Evolutionary conservation across 2,888 invertebrate genomes (phyloP).

Genomic region (Hesperia comma): DNA sequence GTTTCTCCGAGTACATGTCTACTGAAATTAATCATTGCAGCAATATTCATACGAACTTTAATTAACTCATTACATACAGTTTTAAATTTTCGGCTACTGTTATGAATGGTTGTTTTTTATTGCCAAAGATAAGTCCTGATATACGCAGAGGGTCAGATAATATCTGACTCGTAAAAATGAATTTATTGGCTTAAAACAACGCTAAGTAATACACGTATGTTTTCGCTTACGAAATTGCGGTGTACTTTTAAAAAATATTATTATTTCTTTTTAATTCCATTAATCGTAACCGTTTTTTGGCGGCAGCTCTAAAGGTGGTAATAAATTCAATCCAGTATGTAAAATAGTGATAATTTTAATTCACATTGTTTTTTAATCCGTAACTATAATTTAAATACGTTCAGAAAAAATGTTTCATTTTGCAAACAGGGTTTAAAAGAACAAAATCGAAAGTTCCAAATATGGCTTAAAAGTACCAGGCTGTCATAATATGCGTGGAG

Average conservation of each 20-base stretch:
- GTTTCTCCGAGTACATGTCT: not conserved
- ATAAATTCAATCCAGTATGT: conserved; percentile 8
- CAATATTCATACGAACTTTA: conserved; percentile 16
- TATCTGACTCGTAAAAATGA: conserved; percentile 33
- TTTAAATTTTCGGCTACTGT: conserved; percentile 35
- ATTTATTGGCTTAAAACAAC: conserved; percentile 35
- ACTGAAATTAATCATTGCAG: conserved; percentile 15
- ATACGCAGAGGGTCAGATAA: conserved; percentile 26
- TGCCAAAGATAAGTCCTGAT: conserved; percentile 27
- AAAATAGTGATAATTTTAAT: not conserved
- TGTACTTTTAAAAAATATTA: conserved; percentile 13
- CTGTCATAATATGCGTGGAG: conserved; percentile 54
- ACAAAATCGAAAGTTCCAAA: conserved; percentile 68
- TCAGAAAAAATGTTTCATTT: not conserved
- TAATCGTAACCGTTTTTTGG: conserved; percentile 2
- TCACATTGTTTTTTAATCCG: not conserved
- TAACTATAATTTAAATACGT: not conserved
- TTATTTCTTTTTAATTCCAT: conserved; percentile 26
- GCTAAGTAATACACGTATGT: conserved; percentile 18
- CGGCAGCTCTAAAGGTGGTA: not conserved
- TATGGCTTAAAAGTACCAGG: conserved; percentile 76
- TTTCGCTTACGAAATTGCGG: conserved; percentile 24
- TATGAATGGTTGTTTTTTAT: conserved; percentile 33
- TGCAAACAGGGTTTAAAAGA: not conserved
- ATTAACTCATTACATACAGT: conserved; percentile 29